Evolutionary conservation across 1,140 invertebrate genomes (phyloP).

Genomic region (Copidosoma floridanum): DNA sequence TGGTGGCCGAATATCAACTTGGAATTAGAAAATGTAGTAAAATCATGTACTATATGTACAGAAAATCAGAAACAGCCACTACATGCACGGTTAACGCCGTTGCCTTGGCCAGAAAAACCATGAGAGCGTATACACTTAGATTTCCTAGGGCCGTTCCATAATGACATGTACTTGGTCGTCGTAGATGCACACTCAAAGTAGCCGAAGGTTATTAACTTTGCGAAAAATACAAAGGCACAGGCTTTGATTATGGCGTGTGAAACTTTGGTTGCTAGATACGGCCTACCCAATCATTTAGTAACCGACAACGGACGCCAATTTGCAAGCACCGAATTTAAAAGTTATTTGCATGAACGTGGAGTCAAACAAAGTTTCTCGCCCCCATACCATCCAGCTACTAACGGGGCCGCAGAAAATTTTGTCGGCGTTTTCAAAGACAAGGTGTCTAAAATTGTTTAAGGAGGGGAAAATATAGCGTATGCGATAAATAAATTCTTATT

Average conservation of each 20-base stretch:
- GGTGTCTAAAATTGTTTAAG: constrained; percentile 1
- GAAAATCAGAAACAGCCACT: neutral
- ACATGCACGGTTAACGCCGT: no score
- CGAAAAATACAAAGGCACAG: neutral
- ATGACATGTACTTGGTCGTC: no score
- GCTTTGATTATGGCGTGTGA: neutral
- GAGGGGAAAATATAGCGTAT: neutral
- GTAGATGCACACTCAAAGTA: no score
- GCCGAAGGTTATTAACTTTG: constrained; percentile 10
- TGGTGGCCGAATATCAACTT: constrained; percentile 32
- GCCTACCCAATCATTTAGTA: constrained; percentile 28
- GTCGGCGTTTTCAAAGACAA: constrained; percentile 9
- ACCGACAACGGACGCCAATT: constrained; percentile 36
- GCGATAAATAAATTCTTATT: neutral
- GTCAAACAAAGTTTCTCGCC: constrained; percentile 30
- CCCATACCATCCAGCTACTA: constrained; percentile 28
- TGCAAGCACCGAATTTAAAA: constrained; percentile 26
- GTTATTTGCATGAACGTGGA: constrained; percentile 14
- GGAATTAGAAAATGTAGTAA: neutral
- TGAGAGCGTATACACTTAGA: no score
- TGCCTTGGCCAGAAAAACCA: no score
- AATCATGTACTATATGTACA: neutral
- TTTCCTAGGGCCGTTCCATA: neutral
- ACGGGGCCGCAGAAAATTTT: constrained; percentile 24
- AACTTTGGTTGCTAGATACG: neutral